Conservation (phyloP, 1,140 invertebrate species). For the Drosophila albomicans region DNA sequence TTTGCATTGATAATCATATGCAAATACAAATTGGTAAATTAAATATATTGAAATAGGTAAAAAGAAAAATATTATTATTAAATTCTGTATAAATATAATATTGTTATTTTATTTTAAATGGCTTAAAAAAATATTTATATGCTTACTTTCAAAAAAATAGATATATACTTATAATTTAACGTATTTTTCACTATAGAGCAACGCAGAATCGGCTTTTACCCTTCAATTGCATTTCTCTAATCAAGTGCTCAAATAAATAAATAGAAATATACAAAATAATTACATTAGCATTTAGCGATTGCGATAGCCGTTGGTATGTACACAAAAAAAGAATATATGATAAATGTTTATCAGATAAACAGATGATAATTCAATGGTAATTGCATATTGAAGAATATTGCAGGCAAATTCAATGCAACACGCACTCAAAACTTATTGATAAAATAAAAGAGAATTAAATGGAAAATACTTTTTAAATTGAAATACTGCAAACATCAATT, state of each 20-base stretch:
- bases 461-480: background rate
- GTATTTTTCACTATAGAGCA: background rate
- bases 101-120: too few species aligned
- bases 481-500: slow-evolving; percentile 7
- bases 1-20: background rate
- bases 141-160: too few species aligned
- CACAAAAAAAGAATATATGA: slow-evolving; percentile 12
- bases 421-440: background rate
- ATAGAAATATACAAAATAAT: slow-evolving; percentile 11
- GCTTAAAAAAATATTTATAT: too few species aligned
- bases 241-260: slow-evolving; percentile 27
- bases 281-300: slow-evolving; percentile 20
- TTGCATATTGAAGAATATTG: background rate
- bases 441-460: slow-evolving; percentile 5
- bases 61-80: too few species aligned
- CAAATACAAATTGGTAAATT: background rate
- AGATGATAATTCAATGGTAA: slow-evolving; percentile 10
- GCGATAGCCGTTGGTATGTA: slow-evolving; percentile 4
- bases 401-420: background rate
- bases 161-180: too few species aligned
- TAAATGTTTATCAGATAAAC: slow-evolving; percentile 6
- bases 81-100: too few species aligned
- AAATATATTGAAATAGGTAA: too few species aligned
- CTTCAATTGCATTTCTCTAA: slow-evolving; percentile 3
- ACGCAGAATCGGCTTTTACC: background rate